phyloP scores from a whole-genome alignment of 2,888 invertebrate genomes.

The Arge pagana region DNA sequence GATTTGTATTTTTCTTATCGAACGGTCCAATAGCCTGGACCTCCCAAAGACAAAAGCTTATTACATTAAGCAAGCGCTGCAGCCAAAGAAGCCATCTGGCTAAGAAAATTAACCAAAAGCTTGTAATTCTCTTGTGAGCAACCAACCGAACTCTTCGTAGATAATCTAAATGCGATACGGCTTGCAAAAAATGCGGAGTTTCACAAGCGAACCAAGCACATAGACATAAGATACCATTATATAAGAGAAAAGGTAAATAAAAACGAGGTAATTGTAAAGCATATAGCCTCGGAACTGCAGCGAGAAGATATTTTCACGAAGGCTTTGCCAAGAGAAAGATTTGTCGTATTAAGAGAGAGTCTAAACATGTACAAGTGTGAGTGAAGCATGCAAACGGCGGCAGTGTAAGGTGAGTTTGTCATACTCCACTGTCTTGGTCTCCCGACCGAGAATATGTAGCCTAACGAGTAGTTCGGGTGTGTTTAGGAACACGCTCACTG shows the following conservation, averaged over 20 bases:
- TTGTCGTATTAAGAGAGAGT: background rate
- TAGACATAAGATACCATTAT: conserved; percentile 1
- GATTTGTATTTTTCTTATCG: background rate
- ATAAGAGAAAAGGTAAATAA: background rate
- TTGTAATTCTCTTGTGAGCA: too few relatives aligned
- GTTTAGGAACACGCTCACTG: too few relatives aligned
- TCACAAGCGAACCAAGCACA: conserved; percentile 1
- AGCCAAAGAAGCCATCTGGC: conserved; percentile 33
- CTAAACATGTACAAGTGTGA: background rate
- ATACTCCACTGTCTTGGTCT: too few relatives aligned
- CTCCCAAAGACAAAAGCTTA: background rate
- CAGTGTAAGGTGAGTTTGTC: too few relatives aligned
- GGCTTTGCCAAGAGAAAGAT: background rate
- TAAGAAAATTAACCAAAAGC: conserved; percentile 22
- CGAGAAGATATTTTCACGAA: background rate
- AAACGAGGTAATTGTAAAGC: background rate
- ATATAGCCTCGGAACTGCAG: background rate
- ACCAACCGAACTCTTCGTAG: too few relatives aligned
- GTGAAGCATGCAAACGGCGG: too few relatives aligned
- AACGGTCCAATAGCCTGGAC: background rate
- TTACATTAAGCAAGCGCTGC: conserved; percentile 28
- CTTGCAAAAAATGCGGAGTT: conserved; percentile 1
- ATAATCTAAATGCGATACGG: background rate
- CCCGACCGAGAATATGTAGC: too few relatives aligned
- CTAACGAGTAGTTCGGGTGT: too few relatives aligned